Evolutionary conservation across 2,113 vertebrate genomes (phyloP), one percentile per base, ranked within the genome.

Genomic region (Oophaga pumilio): DNA sequence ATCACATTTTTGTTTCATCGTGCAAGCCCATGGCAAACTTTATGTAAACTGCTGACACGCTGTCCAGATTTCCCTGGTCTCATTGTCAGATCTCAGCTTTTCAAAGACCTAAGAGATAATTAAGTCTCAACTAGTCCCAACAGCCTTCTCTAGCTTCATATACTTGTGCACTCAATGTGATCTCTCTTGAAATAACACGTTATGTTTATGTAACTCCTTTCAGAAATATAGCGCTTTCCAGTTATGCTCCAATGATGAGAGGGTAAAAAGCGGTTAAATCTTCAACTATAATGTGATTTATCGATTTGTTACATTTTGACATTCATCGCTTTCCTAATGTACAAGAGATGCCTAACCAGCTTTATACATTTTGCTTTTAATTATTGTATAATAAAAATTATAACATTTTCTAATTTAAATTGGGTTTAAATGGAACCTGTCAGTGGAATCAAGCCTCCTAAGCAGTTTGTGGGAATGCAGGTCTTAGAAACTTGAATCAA

Each of bases 21-120:
- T 59, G 8, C 26, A 59, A 82, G 68, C 33, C 33, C 56, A 74
- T 82, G 78, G 78, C 52, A 82, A 69, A 79, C 76, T 66, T 57
- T 79, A 68, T 79, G 62, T 86, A 79, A 86, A 86, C 85, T 86
- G 62, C 76, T 80, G 76, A 87, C 77, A 87, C 33, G 64, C 14
- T 82, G 78, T 87, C 78, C 78, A 82, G 78, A 66, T 62, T 87
- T 87, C 50, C 60, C 56, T 66, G 49, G 22, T 87, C 50, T 71
- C 9, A 20, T 82, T 87, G 66, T 82, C 66, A 87, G 53, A 43
- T 71, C 12, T 18, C 50, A 22, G 76, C 26, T 73, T 69, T 56
- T 56, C 17, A 59, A 68, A 71, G 57, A 78, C 53, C 18, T 71
- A 13, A 80, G 76, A 56, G 78, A 73, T 62, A 78, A 69, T 76